Base-by-base conservation (phyloP, 2,888 invertebrate genomes). In the Archips crataeganus region DNA sequence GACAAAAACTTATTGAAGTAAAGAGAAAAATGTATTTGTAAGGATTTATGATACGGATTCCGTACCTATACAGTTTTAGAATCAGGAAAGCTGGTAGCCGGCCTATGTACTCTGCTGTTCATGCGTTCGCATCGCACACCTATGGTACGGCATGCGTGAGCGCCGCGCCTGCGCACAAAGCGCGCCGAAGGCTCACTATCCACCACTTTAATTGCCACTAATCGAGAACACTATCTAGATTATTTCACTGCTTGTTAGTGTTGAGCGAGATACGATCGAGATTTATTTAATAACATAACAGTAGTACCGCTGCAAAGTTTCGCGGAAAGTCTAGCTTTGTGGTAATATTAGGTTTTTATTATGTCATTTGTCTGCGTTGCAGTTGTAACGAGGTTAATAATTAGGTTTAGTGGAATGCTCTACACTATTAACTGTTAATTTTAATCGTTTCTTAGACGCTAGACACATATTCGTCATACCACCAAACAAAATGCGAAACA, bases 151-250 rank as follows among this genome's bases (percentile, higher is more conserved):
- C 64, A 47, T 42, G n/a, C 45, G 36, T 59, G 57, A 79, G 70
- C 78, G 76, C 80, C 82, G 80, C 79, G 80, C 84, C 84, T 81
- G 81, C 80, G 71, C 82, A 83, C 87, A 87, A 87, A 89, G 86
- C 82, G 79, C 82, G 81, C 85, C 85, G 81, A 83, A 82, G 81
- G 78, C 80, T 72, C 72, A 63, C 64, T 63, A 73, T 64, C 69
- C 57, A 75, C 72, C 72, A 78, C 76, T 85, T 86, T 90, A 91
- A 91, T 91, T 90, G 85, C 86, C 77, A 71, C 80, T 86, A 87
- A 90, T 90, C 89, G 80, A 69, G 81, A 83, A 84, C 86, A 85
- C 87, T 87, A 90, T 90, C 90, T 86, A 82, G 87, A 89, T 88
- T 87, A 84, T 86, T 88, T 84, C 84, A 74, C 79, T 78, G 84